These are phyloP conservation scores for Arenaria interpres DNA, from an alignment of 2,113 vertebrate genomes.

Conservation along the genomic window DNA sequence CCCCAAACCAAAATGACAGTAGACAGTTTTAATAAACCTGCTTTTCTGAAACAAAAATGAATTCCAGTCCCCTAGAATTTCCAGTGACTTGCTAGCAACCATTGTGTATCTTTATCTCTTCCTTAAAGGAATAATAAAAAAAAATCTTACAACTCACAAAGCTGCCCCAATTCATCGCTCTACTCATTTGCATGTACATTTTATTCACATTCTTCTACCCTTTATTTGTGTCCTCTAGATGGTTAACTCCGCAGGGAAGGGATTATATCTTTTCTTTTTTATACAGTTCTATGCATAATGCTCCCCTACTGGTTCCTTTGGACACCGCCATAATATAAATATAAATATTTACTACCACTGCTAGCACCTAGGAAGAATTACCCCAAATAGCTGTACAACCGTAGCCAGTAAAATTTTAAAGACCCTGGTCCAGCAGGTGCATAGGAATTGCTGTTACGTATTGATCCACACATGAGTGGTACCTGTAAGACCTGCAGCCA, in stretches of 20 bases:
- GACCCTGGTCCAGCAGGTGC: background rate
- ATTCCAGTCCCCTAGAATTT: background rate
- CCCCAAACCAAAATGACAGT: background rate
- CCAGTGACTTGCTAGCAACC: background rate
- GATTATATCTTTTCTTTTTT: slow-evolving; percentile 41
- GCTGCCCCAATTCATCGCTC: background rate
- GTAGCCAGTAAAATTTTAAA: background rate
- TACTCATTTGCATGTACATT: slow-evolving; percentile 28
- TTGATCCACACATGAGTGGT: background rate
- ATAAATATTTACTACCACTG: slow-evolving; percentile 41
- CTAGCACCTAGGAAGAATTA: background rate
- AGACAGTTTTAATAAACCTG: background rate
- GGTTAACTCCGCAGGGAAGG: slow-evolving; percentile 33
- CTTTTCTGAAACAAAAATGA: background rate
- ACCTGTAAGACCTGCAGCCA: background rate
- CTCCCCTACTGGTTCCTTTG: slow-evolving; percentile 22
- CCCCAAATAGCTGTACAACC: background rate
- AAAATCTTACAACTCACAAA: background rate
- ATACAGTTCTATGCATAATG: background rate
- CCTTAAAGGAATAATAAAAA: background rate
- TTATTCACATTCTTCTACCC: slow-evolving; percentile 11
- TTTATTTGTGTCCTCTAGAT: slow-evolving; percentile 31
- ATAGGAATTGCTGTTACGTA: background rate
- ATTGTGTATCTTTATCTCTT: background rate
- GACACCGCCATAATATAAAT: background rate